These are phyloP conservation scores for Drosophila subquinaria DNA, from an alignment of 2,888 invertebrate genomes.

Conservation along the genomic window DNA sequence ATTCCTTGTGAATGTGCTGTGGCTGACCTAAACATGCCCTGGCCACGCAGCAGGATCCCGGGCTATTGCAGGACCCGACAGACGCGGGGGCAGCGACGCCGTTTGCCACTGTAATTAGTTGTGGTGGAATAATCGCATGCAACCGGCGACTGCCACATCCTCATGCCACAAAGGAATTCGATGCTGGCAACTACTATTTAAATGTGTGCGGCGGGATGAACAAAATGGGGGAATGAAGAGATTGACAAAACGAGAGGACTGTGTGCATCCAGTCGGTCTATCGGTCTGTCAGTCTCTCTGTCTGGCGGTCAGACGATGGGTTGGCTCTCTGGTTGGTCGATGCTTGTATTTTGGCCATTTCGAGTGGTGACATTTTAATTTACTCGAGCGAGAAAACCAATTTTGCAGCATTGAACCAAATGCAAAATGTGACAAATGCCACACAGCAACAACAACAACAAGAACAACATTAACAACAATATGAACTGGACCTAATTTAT, in stretches of 20 bases:
- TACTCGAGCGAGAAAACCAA: conserved; percentile 77
- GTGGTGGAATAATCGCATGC: conserved; percentile 78
- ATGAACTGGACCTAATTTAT: conserved; percentile 65
- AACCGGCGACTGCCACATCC: conserved; percentile 54
- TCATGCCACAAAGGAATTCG: conserved; percentile 45
- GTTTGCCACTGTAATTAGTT: conserved; percentile 80
- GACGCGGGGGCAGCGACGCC: conserved; percentile 17
- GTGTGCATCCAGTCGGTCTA: conserved; percentile 17
- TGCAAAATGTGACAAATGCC: conserved; percentile 64
- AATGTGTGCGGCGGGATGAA: conserved; percentile 41
- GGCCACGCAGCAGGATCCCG: conserved; percentile 29
- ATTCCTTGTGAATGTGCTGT: conserved; percentile 69
- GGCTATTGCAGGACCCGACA: not conserved
- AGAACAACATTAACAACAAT: conserved; percentile 14
- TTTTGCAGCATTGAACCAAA: conserved; percentile 64
- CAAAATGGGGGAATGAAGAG: not conserved
- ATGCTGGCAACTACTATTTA: conserved; percentile 50
- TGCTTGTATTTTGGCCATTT: conserved; percentile 63
- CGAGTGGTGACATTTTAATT: conserved; percentile 78
- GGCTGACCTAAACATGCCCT: conserved; percentile 78
- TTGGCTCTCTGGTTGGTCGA: conserved; percentile 28
- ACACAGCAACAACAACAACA: conserved; percentile 30
- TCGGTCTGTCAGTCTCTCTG: conserved; percentile 2
- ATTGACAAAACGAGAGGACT: conserved; percentile 19
- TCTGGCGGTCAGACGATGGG: conserved; percentile 6